Conservation (phyloP, 2,797 vertebrate species). For the Hoplostethus mediterraneus region DNA sequence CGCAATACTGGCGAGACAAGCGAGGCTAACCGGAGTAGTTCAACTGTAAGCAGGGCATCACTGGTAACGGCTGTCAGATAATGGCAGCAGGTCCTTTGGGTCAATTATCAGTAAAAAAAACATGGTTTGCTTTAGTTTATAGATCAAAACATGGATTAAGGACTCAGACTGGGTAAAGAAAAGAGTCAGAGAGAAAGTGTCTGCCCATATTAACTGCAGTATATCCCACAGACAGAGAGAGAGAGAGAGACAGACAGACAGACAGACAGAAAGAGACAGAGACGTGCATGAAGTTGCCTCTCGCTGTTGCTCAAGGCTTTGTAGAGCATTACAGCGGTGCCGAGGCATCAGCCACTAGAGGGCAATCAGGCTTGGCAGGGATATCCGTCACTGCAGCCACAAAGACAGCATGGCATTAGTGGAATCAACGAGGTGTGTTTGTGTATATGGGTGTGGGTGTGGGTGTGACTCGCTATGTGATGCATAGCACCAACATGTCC, state of each 20-base stretch:
- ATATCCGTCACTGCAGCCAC: constrained; percentile 58
- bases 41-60: not conserved
- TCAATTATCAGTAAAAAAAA: not conserved
- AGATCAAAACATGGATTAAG: not conserved
- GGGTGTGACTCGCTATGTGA: constrained; percentile 6
- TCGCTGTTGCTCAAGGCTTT: constrained; percentile 17
- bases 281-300: constrained; percentile 6
- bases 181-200: not conserved
- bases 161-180: not conserved
- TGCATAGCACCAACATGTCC: constrained; percentile 2
- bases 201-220: not conserved
- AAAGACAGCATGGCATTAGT: constrained; percentile 42
- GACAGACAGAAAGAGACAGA: constrained; percentile 23
- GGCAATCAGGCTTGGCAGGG: constrained; percentile 50
- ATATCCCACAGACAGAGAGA: not conserved
- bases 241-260: constrained; percentile 6
- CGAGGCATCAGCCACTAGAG: constrained; percentile 41
- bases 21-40: too few relatives aligned
- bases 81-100: not conserved
- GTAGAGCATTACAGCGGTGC: constrained; percentile 15
- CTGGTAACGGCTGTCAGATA: not conserved
- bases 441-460: constrained; percentile 4
- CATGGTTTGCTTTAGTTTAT: not conserved
- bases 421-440: constrained; percentile 47
- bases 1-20: not conserved